Evolutionary conservation across 2,113 vertebrate species (phyloP), one percentile per base, ranked within the genome.

Genomic region (Crypturellus undulatus): DNA sequence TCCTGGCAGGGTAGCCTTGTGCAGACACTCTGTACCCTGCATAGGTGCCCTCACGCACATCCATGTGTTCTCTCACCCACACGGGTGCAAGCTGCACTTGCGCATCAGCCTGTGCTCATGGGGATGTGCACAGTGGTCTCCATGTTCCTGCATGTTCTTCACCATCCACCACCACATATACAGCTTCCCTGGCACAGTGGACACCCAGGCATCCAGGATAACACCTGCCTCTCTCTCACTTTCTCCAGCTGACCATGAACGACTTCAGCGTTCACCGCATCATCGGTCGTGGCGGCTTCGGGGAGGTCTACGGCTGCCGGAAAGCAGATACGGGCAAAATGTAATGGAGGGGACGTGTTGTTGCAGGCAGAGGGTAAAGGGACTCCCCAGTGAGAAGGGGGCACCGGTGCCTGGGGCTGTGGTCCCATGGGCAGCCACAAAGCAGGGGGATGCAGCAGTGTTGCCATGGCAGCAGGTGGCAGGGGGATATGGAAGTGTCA

Each of bases 221-320:
- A 90, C 9, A 13, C 34, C 17, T 2, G 0, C 47, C 17, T n/a
- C 54, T 49, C 64, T 56, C 64, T 77, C 17, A 0, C 25, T 30
- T 15, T 10, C 60, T 81, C 9, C 94, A 98, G 98, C 97, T 98
- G 87, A 98, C 98, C 96, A 98, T 98, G 98, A 98, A 98, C 0
- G 98, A 98, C 94, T 98, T 98, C 97, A 98, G 98, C 1, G 98
- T 98, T n/a, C 98, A 98, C 78, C 97, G 98, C 4, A 98, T 98
- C 97, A 98, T 98, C 0, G 98, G 98, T 60, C 98, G 98, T 0
- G 98, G 98, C 0, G 98, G 98, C 71, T 98, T 98, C 0, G 98
- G 98, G 6, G 98, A 98, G 89, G 98, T 98, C 77, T 98, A 98
- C 0, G 98, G 98, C 90, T 98, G 98, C 96, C 97, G 98, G 91